These are phyloP conservation scores for Gorsachius magnificus DNA, from an alignment of 2,797 vertebrate genomes.

Conservation along the genomic window DNA sequence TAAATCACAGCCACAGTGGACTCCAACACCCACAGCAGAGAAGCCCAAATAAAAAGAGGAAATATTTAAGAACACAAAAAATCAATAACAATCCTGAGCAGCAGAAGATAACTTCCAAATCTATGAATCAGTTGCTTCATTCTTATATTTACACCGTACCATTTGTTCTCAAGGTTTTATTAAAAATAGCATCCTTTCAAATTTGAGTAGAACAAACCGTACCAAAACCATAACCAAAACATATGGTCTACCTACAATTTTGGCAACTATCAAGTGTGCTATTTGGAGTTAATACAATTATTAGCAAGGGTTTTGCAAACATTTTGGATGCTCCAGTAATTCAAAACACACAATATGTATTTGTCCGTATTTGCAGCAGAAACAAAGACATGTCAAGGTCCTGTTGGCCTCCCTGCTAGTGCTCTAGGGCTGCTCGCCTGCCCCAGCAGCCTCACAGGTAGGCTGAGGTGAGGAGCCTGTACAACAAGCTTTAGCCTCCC, in stretches of 20 bases:
- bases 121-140: not conserved
- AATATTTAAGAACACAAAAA: not conserved
- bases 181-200: not conserved
- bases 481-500: not conserved
- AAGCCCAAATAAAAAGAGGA: conserved; percentile 7
- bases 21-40: not conserved
- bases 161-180: not conserved
- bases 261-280: not conserved
- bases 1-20: not conserved
- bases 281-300: not conserved
- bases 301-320: not conserved
- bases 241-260: not conserved
- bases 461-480: not conserved
- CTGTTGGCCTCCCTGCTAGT: not conserved
- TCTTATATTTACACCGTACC: not conserved
- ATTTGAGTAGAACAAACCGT: not conserved
- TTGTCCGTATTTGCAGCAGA: not conserved
- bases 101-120: not conserved
- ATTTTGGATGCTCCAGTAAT: not conserved
- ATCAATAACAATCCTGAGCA: not conserved
- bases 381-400: not conserved
- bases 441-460: not conserved
- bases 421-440: not conserved
- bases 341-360: not conserved
- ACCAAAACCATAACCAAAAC: not conserved